Percentiles rank a stretch among this genome's conserved stretches.
phyloP scores from a whole-genome alignment of 2,888 invertebrate genomes.

The Drosophila setosimentum region DNA sequence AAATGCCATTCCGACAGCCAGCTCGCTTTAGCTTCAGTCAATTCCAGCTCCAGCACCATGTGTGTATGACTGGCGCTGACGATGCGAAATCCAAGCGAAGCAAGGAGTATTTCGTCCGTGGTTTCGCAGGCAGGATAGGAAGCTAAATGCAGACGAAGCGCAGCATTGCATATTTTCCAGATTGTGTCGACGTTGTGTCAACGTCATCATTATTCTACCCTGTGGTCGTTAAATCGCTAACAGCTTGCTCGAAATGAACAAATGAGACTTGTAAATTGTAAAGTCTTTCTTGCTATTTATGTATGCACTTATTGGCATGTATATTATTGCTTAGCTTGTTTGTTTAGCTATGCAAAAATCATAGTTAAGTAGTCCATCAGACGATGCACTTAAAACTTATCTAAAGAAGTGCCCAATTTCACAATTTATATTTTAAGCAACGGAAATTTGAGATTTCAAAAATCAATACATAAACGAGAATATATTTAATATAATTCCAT shows the following conservation, averaged over 20 bases:
- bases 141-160: constrained; percentile 39
- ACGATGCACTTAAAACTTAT: background rate
- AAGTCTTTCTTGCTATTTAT: background rate
- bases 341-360: background rate
- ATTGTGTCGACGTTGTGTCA: constrained; percentile 57
- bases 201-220: constrained; percentile 50
- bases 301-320: background rate
- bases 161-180: constrained; percentile 57
- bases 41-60: constrained; percentile 51
- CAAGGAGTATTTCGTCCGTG: constrained; percentile 16
- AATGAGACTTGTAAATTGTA: background rate
- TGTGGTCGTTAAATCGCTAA: constrained; percentile 12
- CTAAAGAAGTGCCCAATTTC: background rate
- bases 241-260: constrained; percentile 1
- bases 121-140: constrained; percentile 16
- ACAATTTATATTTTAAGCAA: too few relatives aligned
- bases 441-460: too few relatives aligned
- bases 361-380: background rate
- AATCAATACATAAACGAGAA: background rate
- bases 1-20: constrained; percentile 72
- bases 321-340: background rate
- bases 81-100: constrained; percentile 16
- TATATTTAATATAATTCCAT: background rate
- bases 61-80: constrained; percentile 26
- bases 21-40: constrained; percentile 63